Conservation (phyloP, 2,113 vertebrate species). For the Cichladusa arquata region DNA sequence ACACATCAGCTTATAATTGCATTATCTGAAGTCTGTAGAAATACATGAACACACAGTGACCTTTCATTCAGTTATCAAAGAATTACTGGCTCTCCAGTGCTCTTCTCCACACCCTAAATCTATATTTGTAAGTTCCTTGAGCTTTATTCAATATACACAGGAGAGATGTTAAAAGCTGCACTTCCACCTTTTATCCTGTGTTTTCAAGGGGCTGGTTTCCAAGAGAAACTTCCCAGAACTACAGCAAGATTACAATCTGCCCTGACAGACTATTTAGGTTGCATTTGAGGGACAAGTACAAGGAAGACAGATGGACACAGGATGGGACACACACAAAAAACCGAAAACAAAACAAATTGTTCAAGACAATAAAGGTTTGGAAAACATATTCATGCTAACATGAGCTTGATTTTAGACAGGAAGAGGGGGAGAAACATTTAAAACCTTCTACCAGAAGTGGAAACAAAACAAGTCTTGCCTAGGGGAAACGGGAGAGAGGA, state of each 20-base stretch:
- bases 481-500: neutral
- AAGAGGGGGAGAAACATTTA: neutral
- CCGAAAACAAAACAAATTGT: accelerated
- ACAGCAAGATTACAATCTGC: neutral
- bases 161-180: neutral
- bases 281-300: neutral
- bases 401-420: neutral
- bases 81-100: neutral
- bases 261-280: neutral
- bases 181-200: neutral
- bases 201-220: neutral
- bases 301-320: neutral
- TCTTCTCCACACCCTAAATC: neutral
- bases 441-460: neutral
- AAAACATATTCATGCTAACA: neutral
- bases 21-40: neutral
- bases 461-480: neutral
- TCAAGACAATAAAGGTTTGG: neutral
- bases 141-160: neutral
- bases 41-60: neutral
- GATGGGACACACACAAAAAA: neutral
- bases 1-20: neutral
- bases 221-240: neutral
- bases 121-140: neutral
- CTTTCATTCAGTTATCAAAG: neutral